phyloP scores from a whole-genome alignment of 2,888 invertebrate species.

The Chydorus sphaericus region DNA sequence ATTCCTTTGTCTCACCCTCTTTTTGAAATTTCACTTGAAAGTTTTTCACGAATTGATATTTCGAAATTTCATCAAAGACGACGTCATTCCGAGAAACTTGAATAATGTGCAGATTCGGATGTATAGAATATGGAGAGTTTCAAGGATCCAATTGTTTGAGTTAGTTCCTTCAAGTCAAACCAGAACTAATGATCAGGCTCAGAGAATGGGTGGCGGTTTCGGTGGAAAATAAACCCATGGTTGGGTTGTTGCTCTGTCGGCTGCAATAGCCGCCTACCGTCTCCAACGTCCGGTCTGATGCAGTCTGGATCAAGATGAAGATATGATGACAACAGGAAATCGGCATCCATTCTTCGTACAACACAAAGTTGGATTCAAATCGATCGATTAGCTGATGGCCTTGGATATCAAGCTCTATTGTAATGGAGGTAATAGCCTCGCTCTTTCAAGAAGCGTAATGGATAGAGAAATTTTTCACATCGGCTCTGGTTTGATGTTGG shows the following conservation, averaged over 20 bases:
- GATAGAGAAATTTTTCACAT: conserved; percentile 71
- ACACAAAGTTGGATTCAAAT: conserved; percentile 68
- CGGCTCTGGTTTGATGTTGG: conserved; percentile 65
- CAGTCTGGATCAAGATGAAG: conserved; percentile 85
- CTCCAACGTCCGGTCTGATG: conserved; percentile 62
- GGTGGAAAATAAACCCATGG: conserved; percentile 84
- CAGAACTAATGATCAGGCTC: conserved; percentile 59
- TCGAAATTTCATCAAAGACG: too few relatives aligned
- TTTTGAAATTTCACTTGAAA: too few relatives aligned
- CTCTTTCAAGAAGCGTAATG: conserved; percentile 53
- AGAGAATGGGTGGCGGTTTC: conserved; percentile 86
- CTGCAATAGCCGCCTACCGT: too few relatives aligned
- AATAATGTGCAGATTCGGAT: too few relatives aligned
- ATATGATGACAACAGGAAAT: conserved; percentile 77
- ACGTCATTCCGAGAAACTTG: too few relatives aligned
- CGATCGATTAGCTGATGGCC: conserved; percentile 57
- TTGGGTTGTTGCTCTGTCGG: too few relatives aligned
- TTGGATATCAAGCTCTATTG: conserved; percentile 55
- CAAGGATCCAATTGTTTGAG: too few relatives aligned
- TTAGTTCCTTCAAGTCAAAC: too few relatives aligned
- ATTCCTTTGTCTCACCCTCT: too few relatives aligned
- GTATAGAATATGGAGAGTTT: too few relatives aligned
- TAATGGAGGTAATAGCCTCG: conserved; percentile 70
- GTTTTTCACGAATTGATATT: too few relatives aligned
- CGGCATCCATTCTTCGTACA: conserved; percentile 75